These are phyloP conservation scores for Cyaniris semiargus DNA, from an alignment of 2,888 invertebrate genomes.

Conservation along the genomic window DNA sequence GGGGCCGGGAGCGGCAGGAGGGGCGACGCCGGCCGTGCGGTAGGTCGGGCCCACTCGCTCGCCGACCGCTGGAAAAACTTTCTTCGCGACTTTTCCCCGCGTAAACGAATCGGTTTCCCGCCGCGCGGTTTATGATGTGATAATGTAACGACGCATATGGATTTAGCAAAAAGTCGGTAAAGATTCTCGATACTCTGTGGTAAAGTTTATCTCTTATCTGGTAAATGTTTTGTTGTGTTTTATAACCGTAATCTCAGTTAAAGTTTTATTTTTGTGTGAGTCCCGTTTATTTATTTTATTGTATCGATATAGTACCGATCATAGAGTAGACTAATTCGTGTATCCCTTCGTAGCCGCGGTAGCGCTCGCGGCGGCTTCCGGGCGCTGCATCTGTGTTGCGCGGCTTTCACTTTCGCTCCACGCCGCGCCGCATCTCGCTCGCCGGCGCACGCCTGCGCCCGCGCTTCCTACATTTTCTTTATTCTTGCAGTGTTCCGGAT, in stretches of 20 bases:
- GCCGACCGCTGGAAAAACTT: slow-evolving; percentile 72
- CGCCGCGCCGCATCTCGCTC: slow-evolving; percentile 63
- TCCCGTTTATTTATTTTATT: slow-evolving; percentile 20
- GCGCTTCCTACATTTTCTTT: slow-evolving; percentile 65
- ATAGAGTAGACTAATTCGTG: slow-evolving; percentile 39
- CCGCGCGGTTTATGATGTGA: slow-evolving; percentile 53
- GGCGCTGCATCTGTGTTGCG: slow-evolving; percentile 73
- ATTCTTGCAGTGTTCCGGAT: slow-evolving; percentile 54
- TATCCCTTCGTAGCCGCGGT: slow-evolving; percentile 58
- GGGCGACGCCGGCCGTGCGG: slow-evolving; percentile 72
- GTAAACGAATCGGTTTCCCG: slow-evolving; percentile 57
- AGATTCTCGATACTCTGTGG: slow-evolving; percentile 52
- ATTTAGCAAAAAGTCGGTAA: slow-evolving; percentile 80
- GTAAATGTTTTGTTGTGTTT: slow-evolving; percentile 4
- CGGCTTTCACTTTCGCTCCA: slow-evolving; percentile 75
- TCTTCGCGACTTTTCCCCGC: slow-evolving; percentile 77
- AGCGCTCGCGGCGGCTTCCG: slow-evolving; percentile 62
- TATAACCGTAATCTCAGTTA: background rate
- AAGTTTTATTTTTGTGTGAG: background rate
- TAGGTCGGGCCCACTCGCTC: slow-evolving; percentile 79
- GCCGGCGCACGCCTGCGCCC: slow-evolving; percentile 52
- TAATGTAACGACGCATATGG: slow-evolving; percentile 68
- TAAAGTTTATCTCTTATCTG: slow-evolving; percentile 16
- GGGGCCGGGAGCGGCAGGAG: slow-evolving; percentile 74
- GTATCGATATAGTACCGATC: slow-evolving; percentile 32